phyloP scores from a whole-genome alignment of 2,113 vertebrate genomes.

The Equus quagga region DNA sequence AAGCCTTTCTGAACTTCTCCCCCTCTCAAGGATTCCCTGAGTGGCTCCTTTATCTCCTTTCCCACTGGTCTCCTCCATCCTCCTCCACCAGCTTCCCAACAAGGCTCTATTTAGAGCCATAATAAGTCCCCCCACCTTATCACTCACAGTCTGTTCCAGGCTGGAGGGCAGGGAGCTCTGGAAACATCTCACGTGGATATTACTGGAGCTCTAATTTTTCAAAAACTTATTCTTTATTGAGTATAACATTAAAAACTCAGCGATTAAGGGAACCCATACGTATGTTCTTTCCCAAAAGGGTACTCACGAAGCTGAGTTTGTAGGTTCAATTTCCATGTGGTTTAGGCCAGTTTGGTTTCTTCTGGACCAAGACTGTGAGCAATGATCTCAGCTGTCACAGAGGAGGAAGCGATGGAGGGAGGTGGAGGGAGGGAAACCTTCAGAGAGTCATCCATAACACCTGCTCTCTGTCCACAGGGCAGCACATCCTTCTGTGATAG shows the following conservation, averaged over 20 bases:
- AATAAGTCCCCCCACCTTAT: slow-evolving; percentile 28
- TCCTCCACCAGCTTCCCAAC: not conserved
- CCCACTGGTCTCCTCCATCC: not conserved
- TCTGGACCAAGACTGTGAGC: not conserved
- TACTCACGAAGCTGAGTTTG: not conserved
- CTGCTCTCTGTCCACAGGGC: not conserved
- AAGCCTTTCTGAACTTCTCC: not conserved
- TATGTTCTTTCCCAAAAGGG: not conserved
- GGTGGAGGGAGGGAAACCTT: accelerated
- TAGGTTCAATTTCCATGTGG: not conserved
- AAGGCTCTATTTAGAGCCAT: not conserved
- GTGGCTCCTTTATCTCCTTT: not conserved
- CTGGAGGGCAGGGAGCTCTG: slow-evolving; percentile 15
- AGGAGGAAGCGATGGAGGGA: not conserved
- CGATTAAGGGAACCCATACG: not conserved
- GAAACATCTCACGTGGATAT: not conserved
- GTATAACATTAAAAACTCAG: not conserved
- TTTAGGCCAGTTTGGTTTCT: not conserved
- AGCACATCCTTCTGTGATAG: not conserved
- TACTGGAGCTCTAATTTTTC: not conserved
- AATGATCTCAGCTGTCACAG: not conserved
- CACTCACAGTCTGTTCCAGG: slow-evolving; percentile 8
- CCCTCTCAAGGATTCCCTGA: not conserved
- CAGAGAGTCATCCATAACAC: not conserved
- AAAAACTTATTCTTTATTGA: not conserved